phyloP scores from a whole-genome alignment of 2,797 vertebrate genomes.

The Alauda arvensis region DNA sequence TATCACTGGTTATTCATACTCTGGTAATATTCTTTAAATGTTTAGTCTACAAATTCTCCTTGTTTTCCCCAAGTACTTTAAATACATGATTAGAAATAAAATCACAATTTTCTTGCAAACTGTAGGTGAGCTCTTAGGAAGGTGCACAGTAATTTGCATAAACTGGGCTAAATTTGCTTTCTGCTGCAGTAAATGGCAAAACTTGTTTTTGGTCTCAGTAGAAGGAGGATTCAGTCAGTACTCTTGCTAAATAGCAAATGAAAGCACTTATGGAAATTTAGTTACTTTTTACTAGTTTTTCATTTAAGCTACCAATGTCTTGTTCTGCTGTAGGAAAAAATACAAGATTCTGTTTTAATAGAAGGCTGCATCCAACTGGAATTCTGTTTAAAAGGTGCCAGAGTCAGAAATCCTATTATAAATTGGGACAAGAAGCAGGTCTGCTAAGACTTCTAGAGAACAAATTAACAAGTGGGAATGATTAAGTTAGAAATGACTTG shows the following conservation, averaged over 20 bases:
- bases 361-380: not conserved
- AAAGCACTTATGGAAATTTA: not conserved
- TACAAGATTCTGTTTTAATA: not conserved
- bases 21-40: not conserved
- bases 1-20: not conserved
- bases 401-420: conserved; percentile 30
- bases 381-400: conserved; percentile 32
- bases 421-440: conserved; percentile 29
- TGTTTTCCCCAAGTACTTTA: not conserved
- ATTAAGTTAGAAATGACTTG: conserved; percentile 60
- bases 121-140: not conserved
- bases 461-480: conserved; percentile 67
- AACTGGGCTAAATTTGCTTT: not conserved
- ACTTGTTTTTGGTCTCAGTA: not conserved
- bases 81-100: not conserved
- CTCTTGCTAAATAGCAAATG: not conserved
- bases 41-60: not conserved
- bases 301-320: not conserved
- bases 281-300: not conserved
- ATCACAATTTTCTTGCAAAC: not conserved
- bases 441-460: conserved; percentile 42
- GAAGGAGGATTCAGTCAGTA: not conserved
- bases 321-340: not conserved
- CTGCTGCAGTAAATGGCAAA: not conserved
- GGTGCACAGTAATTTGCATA: not conserved